Evolutionary conservation across 2,113 vertebrate species (phyloP), one percentile per base, ranked within the genome.

Genomic region (Alexandromys fortis): DNA sequence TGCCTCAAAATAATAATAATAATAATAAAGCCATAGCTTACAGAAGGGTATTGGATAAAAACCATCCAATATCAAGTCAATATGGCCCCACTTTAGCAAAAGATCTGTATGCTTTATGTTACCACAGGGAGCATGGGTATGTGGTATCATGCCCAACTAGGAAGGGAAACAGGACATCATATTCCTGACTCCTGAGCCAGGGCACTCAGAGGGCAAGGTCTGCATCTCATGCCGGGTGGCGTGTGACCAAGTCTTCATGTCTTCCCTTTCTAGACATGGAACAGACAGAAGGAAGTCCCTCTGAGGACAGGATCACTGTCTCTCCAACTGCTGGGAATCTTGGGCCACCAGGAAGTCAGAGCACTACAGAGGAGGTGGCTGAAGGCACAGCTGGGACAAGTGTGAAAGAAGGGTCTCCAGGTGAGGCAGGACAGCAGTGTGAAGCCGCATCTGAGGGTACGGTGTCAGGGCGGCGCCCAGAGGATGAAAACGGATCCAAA

Each of bases 201-300:
- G 2, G 12, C 35, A 88, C 45, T 30, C 13, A 7, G 85, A 52
- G 76, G 70, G 0, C 0, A 6, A 9, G 42, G 47, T 33, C 49
- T 45, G 77, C 35, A 38, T 65, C 8, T 61, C 55, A 33, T 0
- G 5, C 14, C 1, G 7, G 0, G 17, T 0, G 22, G 22, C 45
- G n/a, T 49, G 22, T 45, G 7, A 88, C 47, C 7, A 24, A 19
- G 12, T 13, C 72, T 73, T 65, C 33, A 13, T 68, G 49, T 82
- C 70, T 86, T 96, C 45, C 96, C 92, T 93, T 97, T 92, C 78
- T 85, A 98, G 98, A 96, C 35, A 97, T 98, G 97, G 97, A 97
- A 22, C 93, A 16, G 61, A 90, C 97, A 78, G 92, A 95, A 52
- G 93, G 4, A 58, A 87, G 85, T 58, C 26, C 38, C 28, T 61